These are phyloP conservation scores for Petrocephalus zakoni DNA, from an alignment of 2,113 vertebrate genomes.

Conservation along the genomic window DNA sequence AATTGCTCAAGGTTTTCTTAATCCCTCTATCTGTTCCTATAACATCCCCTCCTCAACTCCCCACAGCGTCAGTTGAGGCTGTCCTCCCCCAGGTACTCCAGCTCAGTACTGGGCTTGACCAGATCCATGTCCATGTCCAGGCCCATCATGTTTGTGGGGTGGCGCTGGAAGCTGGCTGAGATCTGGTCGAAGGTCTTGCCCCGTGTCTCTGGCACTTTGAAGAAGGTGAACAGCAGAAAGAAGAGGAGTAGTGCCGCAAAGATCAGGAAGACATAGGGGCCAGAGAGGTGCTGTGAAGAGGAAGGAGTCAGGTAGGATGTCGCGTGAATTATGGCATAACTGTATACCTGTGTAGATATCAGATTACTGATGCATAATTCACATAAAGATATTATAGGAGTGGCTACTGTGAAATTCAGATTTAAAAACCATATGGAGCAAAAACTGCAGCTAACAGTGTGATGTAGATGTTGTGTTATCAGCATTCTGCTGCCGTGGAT, in stretches of 20 bases:
- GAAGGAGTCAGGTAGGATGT: background rate
- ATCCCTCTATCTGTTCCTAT: slow-evolving; percentile 33
- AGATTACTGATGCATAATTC: background rate
- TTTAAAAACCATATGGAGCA: background rate
- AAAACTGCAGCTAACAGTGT: background rate
- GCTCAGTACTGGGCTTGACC: slow-evolving; percentile 73
- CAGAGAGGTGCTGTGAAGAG: slow-evolving; percentile 62
- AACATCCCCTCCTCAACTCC: slow-evolving; percentile 8
- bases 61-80: slow-evolving; percentile 40
- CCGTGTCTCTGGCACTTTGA: slow-evolving; percentile 80
- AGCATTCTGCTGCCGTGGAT: background rate
- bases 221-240: slow-evolving; percentile 82
- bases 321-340: background rate
- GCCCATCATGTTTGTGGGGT: slow-evolving; percentile 61
- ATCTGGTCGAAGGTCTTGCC: slow-evolving; percentile 88
- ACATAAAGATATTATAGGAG: background rate
- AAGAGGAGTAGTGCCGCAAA: slow-evolving; percentile 73
- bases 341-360: background rate
- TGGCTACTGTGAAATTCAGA: background rate
- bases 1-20: background rate
- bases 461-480: background rate
- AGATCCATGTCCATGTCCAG: slow-evolving; percentile 58
- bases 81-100: slow-evolving; percentile 71
- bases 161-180: slow-evolving; percentile 62
- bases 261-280: slow-evolving; percentile 82